phyloP scores from a whole-genome alignment of 2,797 vertebrate species.

The Pseudochromis fuscus region DNA sequence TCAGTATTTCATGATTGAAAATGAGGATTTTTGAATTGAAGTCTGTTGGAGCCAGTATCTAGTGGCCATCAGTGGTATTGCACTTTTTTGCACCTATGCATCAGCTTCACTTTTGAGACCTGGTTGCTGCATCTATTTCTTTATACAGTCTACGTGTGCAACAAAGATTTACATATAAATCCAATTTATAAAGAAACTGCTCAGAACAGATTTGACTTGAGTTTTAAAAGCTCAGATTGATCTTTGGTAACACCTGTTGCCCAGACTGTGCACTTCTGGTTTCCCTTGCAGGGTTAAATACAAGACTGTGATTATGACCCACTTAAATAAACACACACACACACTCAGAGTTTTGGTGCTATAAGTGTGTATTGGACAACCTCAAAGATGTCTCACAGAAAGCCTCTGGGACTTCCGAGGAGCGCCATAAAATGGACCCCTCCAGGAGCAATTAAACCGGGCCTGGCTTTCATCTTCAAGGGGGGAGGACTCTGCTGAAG shows the following conservation, averaged over 20 bases:
- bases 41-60: no score
- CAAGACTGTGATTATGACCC: constrained; percentile 81
- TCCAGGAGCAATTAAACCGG: constrained; percentile 76
- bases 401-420: constrained; percentile 77
- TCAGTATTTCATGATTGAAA: no score
- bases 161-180: no score
- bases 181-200: no score
- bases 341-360: constrained; percentile 44
- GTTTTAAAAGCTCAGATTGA: constrained; percentile 29
- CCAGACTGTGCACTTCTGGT: constrained; percentile 69
- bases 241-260: constrained; percentile 73
- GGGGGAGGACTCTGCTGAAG: constrained; percentile 41
- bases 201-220: constrained; percentile 10
- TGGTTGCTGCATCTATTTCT: no score
- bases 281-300: constrained; percentile 62
- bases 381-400: constrained; percentile 65
- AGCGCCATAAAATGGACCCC: constrained; percentile 71
- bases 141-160: no score
- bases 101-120: no score
- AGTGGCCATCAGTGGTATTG: no score
- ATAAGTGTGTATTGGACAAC: constrained; percentile 56
- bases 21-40: no score
- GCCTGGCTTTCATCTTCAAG: constrained; percentile 74
- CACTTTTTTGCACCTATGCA: no score
- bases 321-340: constrained; percentile 65